Conservation (phyloP, 2,888 invertebrate genomes). For the Noctuana brunneofusca region DNA sequence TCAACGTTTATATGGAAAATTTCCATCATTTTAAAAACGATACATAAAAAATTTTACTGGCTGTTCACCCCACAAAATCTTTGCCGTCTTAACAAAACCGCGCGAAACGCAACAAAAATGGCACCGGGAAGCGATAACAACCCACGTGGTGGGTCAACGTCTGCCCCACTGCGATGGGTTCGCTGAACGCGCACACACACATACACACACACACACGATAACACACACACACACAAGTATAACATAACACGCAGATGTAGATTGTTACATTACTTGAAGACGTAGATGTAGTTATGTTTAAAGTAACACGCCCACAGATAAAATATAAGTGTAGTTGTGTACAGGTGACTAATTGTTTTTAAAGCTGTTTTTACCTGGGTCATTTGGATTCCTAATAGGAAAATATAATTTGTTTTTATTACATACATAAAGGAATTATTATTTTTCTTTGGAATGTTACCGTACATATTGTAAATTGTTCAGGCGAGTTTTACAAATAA, state of each 20-base stretch:
- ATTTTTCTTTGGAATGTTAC: not conserved
- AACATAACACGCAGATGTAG: conserved; percentile 47
- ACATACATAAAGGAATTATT: not conserved
- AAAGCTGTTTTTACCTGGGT: conserved; percentile 11
- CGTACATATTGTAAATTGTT: not conserved
- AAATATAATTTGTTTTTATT: not conserved
- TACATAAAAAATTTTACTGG: not conserved
- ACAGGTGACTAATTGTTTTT: conserved; percentile 34
- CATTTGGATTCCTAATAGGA: not conserved
- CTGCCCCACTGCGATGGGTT: conserved; percentile 76
- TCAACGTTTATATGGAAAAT: no score
- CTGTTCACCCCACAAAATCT: conserved; percentile 3
- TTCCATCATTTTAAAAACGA: no score
- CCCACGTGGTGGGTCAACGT: conserved; percentile 80
- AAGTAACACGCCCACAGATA: conserved; percentile 19
- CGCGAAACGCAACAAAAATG: conserved; percentile 44
- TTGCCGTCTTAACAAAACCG: conserved; percentile 19
- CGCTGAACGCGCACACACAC: conserved; percentile 59
- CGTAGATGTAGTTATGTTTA: conserved; percentile 4
- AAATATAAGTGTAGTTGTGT: not conserved
- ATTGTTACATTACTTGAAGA: conserved; percentile 2
- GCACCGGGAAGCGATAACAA: conserved; percentile 56
- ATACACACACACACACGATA: conserved; percentile 36
- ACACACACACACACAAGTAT: conserved; percentile 46
- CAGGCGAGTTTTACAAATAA: no score